Base-by-base conservation (phyloP, 2,888 invertebrate species). In the Xestia xanthographa region DNA sequence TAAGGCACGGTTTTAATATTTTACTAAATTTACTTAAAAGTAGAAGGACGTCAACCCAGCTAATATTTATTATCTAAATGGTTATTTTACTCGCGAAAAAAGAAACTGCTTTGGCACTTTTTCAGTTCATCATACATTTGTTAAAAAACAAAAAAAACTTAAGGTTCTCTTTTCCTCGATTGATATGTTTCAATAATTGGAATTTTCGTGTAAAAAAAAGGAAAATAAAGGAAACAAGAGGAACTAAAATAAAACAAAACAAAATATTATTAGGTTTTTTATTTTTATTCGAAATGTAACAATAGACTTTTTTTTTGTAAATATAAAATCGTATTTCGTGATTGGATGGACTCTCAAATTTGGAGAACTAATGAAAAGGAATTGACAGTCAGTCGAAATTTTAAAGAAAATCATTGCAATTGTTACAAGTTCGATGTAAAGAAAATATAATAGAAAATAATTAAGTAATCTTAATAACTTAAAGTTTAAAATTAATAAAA, bases 201-300 rank as follows among this genome's bases (percentile, higher is more conserved):
- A 90, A 85, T 87, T 84, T 81, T 67, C 70, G 60, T 75, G 72
- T 62, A 65, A 77, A 56, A 43, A 34, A 80, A 84, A 86, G 81
- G 78, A 87, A 88, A 87, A 86, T 29, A 85, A 86, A 88, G 43
- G 56, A 70, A 80, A 66, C 20, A 72, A 79, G 79, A 82, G 83
- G 80, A 67, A 90, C 79, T 77, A 87, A 89, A 91, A 90, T 90
- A 90, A 91, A 91, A 91, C 89, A 89, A 90, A 90, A 91, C 17
- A 80, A 90, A 94, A 95, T 95, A 93, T 91, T 91, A 93, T 91
- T 91, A 91, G 91, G 89, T 90, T 91, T 93, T 93, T 95, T 95
- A 94, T 95, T 95, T 93, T 91, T 94, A 94, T 94, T 94, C 94
- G 95, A 95, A 95, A 95, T 95, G 95, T 95, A 96, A 96, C 96